Percentiles rank a stretch among this genome's conserved stretches.
Evolutionary conservation across 2,888 invertebrate genomes (phyloP).

Genomic region (Tetanocera ferruginea): DNA sequence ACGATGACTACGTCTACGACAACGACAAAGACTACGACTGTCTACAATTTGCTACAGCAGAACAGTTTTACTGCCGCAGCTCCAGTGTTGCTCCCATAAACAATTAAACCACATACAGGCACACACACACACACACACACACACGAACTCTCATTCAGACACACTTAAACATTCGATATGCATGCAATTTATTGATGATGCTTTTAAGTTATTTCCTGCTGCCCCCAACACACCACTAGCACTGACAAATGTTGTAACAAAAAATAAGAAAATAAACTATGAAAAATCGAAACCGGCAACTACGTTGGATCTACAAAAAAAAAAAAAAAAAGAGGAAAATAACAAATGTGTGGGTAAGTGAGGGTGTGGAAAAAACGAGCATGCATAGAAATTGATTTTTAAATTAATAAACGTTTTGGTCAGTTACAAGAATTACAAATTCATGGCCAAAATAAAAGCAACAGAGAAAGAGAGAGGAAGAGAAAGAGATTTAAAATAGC

Average conservation of each 20-base stretch:
- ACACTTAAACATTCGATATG: conserved; percentile 16
- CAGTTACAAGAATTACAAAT: conserved; percentile 63
- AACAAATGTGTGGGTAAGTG: neutral
- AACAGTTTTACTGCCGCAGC: neutral
- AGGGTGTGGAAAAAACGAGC: neutral
- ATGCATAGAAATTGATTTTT: conserved; percentile 60
- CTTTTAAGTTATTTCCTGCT: conserved; percentile 36
- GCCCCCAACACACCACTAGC: conserved; percentile 35
- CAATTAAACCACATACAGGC: conserved; percentile 59
- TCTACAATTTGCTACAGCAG: no score
- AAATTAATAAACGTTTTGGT: conserved; percentile 65
- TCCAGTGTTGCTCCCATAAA: conserved; percentile 50
- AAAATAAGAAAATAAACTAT: conserved; percentile 18
- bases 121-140: neutral
- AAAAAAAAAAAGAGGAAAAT: no score
- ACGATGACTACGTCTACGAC: no score
- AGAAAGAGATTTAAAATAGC: neutral
- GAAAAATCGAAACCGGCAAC: neutral
- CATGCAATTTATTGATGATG: conserved; percentile 57
- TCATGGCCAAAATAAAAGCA: conserved; percentile 49
- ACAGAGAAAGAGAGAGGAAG: neutral
- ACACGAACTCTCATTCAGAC: neutral
- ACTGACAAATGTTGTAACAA: conserved; percentile 10
- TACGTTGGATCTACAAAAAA: neutral
- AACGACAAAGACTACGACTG: no score